Evolutionary conservation across 2,888 invertebrate species (phyloP), one percentile per base, ranked within the genome.

Genomic region (Hirtodrosophila alboralis): DNA sequence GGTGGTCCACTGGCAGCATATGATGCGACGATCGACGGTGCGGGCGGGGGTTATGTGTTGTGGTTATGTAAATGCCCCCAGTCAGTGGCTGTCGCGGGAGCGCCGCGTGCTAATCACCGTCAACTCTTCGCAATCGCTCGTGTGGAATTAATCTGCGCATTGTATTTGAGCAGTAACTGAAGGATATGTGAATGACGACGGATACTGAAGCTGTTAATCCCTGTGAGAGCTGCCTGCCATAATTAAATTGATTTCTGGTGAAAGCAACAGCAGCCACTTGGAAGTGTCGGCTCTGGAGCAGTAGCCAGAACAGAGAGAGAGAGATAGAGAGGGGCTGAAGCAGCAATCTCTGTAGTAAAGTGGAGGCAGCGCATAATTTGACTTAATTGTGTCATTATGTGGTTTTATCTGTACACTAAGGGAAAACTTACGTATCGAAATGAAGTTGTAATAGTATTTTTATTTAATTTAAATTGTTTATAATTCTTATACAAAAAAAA

Each of bases 91-190:
- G 18, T 12, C 21, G 33, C 12, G 33, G 8, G 28, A 28, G 52
- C 37, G 59, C 47, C 65, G 77, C 59, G 30, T 57, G 73, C 86
- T 89, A 89, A 90, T 89, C 87, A 88, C 81, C 80, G 70, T 64
- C 67, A 51, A 85, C 89, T 88, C 87, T 89, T 89, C 80, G 72
- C 75, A 76, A 44, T 67, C 79, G 80, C 72, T 86, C 89, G 83
- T 84, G 88, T 87, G 86, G 76, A 75, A 87, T 61, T 80, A 81
- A 89, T 80, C 56, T 49, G 56, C 47, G 61, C 58, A 87, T 87
- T 81, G 87, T 81, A 16, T 48, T 61, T 28, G 57, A 31, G 31
- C 75, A 49, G 7, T 40, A n/a, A n/a, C n/a, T n/a, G n/a, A n/a
- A 48, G 75, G 64, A 51, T 57, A 44, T 18, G 18, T n/a, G 33